These are phyloP conservation scores for Pogonomyrmex californicus DNA, from an alignment of 1,140 invertebrate species.

Conservation along the genomic window DNA sequence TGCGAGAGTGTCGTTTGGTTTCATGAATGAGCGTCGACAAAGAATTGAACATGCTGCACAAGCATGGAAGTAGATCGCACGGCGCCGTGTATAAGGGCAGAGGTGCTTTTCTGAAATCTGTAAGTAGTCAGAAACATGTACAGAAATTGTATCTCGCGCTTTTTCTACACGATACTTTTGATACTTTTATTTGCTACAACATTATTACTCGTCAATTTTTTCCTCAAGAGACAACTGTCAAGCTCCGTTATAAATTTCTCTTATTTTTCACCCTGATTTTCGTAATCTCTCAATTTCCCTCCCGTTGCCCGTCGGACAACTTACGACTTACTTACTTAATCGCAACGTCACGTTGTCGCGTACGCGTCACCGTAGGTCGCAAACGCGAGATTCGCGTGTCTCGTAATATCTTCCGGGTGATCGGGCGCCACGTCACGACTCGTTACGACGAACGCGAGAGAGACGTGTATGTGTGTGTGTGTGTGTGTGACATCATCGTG, in stretches of 20 bases:
- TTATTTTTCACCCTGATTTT: background rate
- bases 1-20: slow-evolving; percentile 5
- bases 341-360: slow-evolving; percentile 49
- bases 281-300: background rate
- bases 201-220: background rate
- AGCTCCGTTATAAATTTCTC: background rate
- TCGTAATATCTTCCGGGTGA: slow-evolving; percentile 66
- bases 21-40: slow-evolving; percentile 78
- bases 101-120: slow-evolving; percentile 78
- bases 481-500: slow-evolving; percentile 75
- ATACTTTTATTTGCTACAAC: background rate
- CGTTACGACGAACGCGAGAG: slow-evolving; percentile 66
- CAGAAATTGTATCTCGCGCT: background rate
- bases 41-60: slow-evolving; percentile 77
- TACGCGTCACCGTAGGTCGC: slow-evolving; percentile 67
- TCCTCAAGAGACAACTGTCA: background rate
- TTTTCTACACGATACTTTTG: background rate
- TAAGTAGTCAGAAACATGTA: slow-evolving; percentile 68
- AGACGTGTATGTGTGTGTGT: background rate
- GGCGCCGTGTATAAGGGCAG: slow-evolving; percentile 73
- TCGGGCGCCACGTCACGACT: slow-evolving; percentile 73
- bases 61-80: slow-evolving; percentile 70
- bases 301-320: background rate
- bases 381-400: slow-evolving; percentile 67
- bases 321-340: slow-evolving; percentile 30